Evolutionary conservation across 2,797 vertebrate genomes (phyloP).

Genomic region (Buceros bicornis): DNA sequence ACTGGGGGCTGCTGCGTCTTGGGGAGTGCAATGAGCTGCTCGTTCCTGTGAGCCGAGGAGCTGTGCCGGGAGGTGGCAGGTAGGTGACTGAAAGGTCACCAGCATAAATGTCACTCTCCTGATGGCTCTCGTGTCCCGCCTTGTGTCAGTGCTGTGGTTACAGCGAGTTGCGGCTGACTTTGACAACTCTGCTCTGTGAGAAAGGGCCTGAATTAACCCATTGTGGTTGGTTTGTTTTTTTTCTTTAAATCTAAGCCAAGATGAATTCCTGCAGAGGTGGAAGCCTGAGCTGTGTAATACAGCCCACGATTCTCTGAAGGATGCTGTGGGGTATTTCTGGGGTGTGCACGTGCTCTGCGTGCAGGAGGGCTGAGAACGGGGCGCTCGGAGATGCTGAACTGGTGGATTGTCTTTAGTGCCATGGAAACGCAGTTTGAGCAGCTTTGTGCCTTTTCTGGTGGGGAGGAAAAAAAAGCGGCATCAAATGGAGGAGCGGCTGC

Average conservation of each 20-base stretch:
- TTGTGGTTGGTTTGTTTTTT: neutral
- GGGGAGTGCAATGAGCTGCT: neutral
- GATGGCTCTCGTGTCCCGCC: neutral
- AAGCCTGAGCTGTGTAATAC: neutral
- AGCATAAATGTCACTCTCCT: rapidly evolving
- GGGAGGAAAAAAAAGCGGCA: rapidly evolving
- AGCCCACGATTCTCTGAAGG: neutral
- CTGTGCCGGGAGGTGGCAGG: rapidly evolving
- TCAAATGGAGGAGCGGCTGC: neutral
- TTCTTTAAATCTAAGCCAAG: neutral
- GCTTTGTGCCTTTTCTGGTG: neutral
- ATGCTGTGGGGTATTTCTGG: neutral
- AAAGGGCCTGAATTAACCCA: neutral
- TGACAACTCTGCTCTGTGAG: neutral
- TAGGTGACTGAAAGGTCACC: neutral
- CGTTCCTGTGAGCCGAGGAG: neutral
- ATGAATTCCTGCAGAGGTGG: neutral
- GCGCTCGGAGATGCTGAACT: neutral
- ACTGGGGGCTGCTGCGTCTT: rapidly evolving
- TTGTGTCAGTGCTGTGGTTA: neutral
- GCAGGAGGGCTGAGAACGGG: neutral
- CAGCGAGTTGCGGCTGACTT: neutral
- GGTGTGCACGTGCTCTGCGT: neutral
- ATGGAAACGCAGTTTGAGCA: neutral
- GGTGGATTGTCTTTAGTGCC: neutral